A percentile compares a stretch with the other conserved stretches of the same genome.
These are phyloP conservation scores for Telmatochromis brachygnathus DNA, from an alignment of 2,113 vertebrate species.

Conservation along the genomic window DNA sequence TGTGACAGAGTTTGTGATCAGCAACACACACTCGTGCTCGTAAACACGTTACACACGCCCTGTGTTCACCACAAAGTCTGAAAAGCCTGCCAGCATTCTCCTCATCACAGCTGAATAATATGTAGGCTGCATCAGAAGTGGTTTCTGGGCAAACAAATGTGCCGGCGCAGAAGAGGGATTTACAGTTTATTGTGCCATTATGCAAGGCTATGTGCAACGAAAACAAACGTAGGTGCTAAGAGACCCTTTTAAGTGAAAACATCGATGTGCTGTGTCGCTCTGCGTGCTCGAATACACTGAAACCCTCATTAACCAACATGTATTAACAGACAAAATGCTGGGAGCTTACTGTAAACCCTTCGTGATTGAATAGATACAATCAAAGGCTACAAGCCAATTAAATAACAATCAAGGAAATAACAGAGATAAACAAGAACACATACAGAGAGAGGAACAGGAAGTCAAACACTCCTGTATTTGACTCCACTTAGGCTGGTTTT, in stretches of 20 bases:
- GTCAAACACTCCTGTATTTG: neutral
- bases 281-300: neutral
- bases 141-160: conserved; percentile 56
- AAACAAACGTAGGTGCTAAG: conserved; percentile 43
- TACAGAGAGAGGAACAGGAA: neutral
- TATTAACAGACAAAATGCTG: neutral
- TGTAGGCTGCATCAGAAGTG: conserved; percentile 54
- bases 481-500: neutral
- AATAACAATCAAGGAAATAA: neutral
- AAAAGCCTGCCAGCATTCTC: conserved; percentile 41
- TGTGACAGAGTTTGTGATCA: conserved; percentile 68
- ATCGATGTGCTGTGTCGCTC: neutral
- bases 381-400: neutral
- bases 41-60: conserved; percentile 68
- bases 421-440: neutral
- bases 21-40: conserved; percentile 58
- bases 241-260: conserved; percentile 24
- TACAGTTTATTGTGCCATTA: conserved; percentile 43
- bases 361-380: neutral
- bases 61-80: conserved; percentile 56
- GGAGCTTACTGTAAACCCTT: neutral
- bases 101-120: conserved; percentile 56
- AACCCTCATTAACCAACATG: neutral
- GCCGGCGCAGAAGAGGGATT: conserved; percentile 3
- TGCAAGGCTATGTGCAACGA: conserved; percentile 33